A percentile compares a stretch with the other conserved stretches of the same genome.
phyloP scores from a whole-genome alignment of 2,113 vertebrate species.

The Rutilus rutilus region DNA sequence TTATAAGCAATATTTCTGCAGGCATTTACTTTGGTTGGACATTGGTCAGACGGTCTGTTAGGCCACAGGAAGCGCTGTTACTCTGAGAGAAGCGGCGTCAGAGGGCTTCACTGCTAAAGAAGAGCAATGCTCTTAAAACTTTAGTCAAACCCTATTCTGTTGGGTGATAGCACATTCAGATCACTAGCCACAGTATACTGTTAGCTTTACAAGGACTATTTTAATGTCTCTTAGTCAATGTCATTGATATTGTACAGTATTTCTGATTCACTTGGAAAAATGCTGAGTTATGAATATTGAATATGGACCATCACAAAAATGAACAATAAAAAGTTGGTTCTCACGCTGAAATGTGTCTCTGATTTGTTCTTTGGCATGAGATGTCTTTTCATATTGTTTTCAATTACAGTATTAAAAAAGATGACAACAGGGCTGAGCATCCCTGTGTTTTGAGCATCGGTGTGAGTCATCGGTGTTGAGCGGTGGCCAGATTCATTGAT shows the following conservation, averaged over 20 bases:
- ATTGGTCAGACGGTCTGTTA: constrained; percentile 2
- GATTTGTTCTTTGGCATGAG: not conserved
- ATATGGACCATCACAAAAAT: constrained; percentile 50
- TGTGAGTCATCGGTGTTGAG: not conserved
- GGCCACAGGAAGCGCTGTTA: constrained; percentile 1
- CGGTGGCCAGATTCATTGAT: not conserved
- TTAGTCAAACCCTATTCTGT: constrained; percentile 41
- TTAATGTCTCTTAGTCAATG: constrained; percentile 55
- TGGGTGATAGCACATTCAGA: constrained; percentile 44
- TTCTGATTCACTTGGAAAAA: constrained; percentile 56
- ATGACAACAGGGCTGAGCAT: not conserved
- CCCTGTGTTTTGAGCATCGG: not conserved
- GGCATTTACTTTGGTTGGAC: constrained; percentile 32
- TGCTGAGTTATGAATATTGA: constrained; percentile 47
- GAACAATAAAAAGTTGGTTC: constrained; percentile 59
- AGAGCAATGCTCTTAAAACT: constrained; percentile 31
- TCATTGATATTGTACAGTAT: constrained; percentile 65
- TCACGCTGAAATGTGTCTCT: constrained; percentile 6
- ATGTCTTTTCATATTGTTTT: not conserved
- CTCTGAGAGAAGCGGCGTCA: constrained; percentile 8
- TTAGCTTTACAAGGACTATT: constrained; percentile 55
- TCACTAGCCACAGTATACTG: constrained; percentile 43
- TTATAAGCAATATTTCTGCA: constrained; percentile 58
- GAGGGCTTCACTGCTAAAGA: constrained; percentile 1
- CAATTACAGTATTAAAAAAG: not conserved